Percentiles rank a stretch among this genome's conserved stretches.
These are phyloP conservation scores for Bombus waltoni DNA, from an alignment of 1,140 invertebrate genomes.

Conservation along the genomic window DNA sequence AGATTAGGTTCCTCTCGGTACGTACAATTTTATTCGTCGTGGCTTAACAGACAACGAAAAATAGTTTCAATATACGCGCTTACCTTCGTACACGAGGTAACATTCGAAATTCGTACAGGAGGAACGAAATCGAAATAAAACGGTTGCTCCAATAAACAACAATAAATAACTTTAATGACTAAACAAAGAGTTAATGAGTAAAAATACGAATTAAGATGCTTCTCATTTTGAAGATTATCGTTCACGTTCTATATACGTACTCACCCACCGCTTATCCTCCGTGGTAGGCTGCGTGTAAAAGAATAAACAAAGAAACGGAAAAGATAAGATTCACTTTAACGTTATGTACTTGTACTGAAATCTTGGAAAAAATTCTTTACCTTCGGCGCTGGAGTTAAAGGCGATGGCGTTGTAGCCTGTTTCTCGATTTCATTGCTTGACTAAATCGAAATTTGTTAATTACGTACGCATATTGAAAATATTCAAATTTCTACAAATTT, in stretches of 20 bases:
- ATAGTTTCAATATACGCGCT: neutral
- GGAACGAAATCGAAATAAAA: neutral
- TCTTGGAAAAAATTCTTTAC: conserved; percentile 25
- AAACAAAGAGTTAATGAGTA: neutral
- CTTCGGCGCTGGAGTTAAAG: conserved; percentile 60
- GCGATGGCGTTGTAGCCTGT: conserved; percentile 74
- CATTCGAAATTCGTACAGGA: neutral
- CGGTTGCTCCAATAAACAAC: too few species aligned
- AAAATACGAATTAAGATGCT: neutral
- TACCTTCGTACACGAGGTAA: neutral
- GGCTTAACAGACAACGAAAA: neutral
- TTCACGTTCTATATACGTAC: conserved; percentile 38
- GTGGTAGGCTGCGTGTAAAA: conserved; percentile 62
- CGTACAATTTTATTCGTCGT: too few species aligned
- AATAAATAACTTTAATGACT: too few species aligned
- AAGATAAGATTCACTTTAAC: conserved; percentile 18
- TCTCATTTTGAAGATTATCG: neutral
- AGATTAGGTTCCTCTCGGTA: conserved; percentile 14
- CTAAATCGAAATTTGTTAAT: conserved; percentile 65
- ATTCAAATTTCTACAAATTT: neutral
- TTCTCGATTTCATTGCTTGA: conserved; percentile 76
- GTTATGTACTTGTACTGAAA: neutral
- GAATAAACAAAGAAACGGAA: conserved; percentile 14
- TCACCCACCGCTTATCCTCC: conserved; percentile 70
- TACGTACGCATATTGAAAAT: neutral